phyloP scores from a whole-genome alignment of 2,888 invertebrate genomes.

The Oscheius sp. region DNA sequence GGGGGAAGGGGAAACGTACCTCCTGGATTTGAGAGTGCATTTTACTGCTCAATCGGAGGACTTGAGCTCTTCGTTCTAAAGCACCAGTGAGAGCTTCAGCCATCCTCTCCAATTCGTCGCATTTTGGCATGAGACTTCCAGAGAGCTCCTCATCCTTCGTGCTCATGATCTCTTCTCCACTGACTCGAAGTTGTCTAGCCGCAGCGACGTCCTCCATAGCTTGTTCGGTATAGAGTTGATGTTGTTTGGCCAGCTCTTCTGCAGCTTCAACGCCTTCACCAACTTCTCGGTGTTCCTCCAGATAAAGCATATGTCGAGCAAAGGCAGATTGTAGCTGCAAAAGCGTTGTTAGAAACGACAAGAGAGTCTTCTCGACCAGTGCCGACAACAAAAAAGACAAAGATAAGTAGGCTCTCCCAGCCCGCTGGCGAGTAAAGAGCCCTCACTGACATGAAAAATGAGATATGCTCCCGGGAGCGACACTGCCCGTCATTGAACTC shows the following conservation, averaged over 20 bases:
- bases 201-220: constrained; percentile 80
- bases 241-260: constrained; percentile 70
- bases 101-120: constrained; percentile 88
- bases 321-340: constrained; percentile 72
- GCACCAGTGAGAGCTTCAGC: constrained; percentile 83
- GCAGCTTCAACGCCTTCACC: constrained; percentile 69
- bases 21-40: constrained; percentile 82
- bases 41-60: constrained; percentile 84
- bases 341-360: not conserved
- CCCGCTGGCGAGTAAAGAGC: not conserved
- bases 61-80: constrained; percentile 76
- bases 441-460: not conserved
- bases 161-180: constrained; percentile 79
- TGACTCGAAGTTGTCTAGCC: constrained; percentile 81
- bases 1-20: constrained; percentile 20
- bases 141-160: constrained; percentile 72
- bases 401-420: not conserved
- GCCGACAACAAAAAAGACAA: no score
- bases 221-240: constrained; percentile 70
- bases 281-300: constrained; percentile 72
- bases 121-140: constrained; percentile 93
- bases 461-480: not conserved
- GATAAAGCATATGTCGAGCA: constrained; percentile 71
- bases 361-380: no score
- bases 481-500: no score